These are phyloP conservation scores for Bothrops jararaca DNA, from an alignment of 2,113 vertebrate species.

Conservation along the genomic window DNA sequence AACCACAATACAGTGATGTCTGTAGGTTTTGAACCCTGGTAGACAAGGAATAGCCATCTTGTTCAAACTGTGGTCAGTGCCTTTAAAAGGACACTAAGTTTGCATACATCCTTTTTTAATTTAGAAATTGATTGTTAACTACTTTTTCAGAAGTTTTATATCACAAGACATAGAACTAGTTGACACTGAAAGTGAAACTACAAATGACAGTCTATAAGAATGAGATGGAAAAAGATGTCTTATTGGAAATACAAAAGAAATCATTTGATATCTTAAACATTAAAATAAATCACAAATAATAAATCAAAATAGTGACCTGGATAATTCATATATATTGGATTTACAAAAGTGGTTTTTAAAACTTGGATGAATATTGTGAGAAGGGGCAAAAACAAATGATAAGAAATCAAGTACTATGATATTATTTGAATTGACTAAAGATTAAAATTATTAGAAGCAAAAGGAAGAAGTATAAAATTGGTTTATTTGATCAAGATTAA, in stretches of 20 bases:
- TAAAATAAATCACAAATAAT: not conserved
- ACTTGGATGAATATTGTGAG: not conserved
- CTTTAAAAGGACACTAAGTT: not conserved
- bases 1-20: not conserved
- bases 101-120: not conserved
- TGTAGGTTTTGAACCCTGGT: not conserved
- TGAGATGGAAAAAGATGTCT: not conserved
- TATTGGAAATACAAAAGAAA: not conserved
- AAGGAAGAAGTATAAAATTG: not conserved
- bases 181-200: not conserved
- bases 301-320: not conserved
- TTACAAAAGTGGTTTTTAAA: not conserved
- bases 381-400: not conserved
- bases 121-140: not conserved
- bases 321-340: not conserved
- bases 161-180: not conserved
- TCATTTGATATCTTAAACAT: not conserved
- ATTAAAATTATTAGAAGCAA: not conserved
- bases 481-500: not conserved
- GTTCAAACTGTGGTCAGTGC: not conserved
- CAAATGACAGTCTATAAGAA: not conserved
- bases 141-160: not conserved
- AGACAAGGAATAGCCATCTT: not conserved
- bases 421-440: not conserved
- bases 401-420: not conserved